Evolutionary conservation across 1,140 invertebrate genomes (phyloP).

Genomic region (Lutraria rhynchaena): DNA sequence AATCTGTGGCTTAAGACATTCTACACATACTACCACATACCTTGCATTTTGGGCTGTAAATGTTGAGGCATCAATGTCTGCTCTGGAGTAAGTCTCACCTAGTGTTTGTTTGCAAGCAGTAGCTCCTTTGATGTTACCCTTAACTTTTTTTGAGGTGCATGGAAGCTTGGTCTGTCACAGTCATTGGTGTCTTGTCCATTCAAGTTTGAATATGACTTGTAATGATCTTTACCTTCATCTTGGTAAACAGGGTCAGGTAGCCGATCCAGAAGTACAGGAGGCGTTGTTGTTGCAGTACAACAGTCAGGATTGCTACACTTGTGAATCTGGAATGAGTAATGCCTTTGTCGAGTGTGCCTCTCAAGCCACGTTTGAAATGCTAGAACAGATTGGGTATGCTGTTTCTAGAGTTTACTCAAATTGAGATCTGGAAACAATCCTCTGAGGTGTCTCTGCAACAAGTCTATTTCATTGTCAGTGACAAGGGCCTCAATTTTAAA

Average conservation of each 20-base stretch:
- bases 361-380: constrained; percentile 23
- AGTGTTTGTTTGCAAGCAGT: background rate
- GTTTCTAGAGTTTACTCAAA: constrained; percentile 12
- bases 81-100: background rate
- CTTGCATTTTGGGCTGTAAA: constrained; percentile 37
- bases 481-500: constrained; percentile 2
- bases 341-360: constrained; percentile 17
- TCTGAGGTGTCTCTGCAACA: constrained; percentile 19
- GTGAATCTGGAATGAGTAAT: constrained; percentile 43
- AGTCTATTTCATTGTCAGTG: background rate
- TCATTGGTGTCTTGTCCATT: constrained; percentile 7
- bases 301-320: constrained; percentile 41
- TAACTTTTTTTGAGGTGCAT: constrained; percentile 1
- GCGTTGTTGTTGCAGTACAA: constrained; percentile 8
- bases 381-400: background rate
- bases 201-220: background rate
- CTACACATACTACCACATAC: constrained; percentile 1
- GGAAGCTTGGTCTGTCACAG: background rate
- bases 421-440: constrained; percentile 19
- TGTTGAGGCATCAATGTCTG: constrained; percentile 8
- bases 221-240: constrained; percentile 10
- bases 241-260: constrained; percentile 50
- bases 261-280: constrained; percentile 6
- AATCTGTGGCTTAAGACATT: constrained; percentile 15
- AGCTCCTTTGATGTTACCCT: background rate